Base-by-base conservation (phyloP, 2,888 invertebrate genomes). In the Drosophila monieri region DNA sequence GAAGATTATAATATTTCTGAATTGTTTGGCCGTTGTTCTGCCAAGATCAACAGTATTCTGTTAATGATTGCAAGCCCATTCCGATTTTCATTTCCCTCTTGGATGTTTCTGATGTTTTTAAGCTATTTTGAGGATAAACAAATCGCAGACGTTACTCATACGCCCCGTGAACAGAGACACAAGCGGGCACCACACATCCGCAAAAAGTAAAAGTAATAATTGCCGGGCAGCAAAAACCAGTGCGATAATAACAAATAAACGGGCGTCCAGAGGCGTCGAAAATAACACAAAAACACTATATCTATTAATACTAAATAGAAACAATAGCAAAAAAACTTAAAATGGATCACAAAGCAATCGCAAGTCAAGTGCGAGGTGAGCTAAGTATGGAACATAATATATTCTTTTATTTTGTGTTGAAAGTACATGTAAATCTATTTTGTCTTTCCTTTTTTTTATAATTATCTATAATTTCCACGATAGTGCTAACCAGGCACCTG, bases 281-380 rank as follows among this genome's bases (percentile, higher is more conserved):
- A 27, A 27, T 9, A 27, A 27, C 27, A 9, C 27, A 60, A 56
- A 62, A 54, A 48, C 46, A 65, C 43, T 59, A 46, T 47, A 59
- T 55, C 74, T 80, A 80, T 77, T 75, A 77, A 80, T 77, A 85
- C 61, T 53, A 60, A 12, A 68, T 37, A 69, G 25, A 53, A 21
- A 64, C 48, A 59, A 35, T 23, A 23, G 21, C 21, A 35, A n/a
- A 23, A 47, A 68, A 65, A 59, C 21, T 23, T 21, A 69, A 75
- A 78, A 90, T 90, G 89, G 90, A 89, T 85, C 89, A 90, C 75
- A 89, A 88, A 80, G 89, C 81, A 73, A 88, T 90, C 84, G 80
- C 88, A 76, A 90, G 89, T 80, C 78, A 90, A 89, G 84, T 89
- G 87, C 89, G 90, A 88, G 89, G 89, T 90, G 88, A 90, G 90